These are phyloP conservation scores for Azemiops feae DNA, from an alignment of 2,113 vertebrate species.

Conservation along the genomic window DNA sequence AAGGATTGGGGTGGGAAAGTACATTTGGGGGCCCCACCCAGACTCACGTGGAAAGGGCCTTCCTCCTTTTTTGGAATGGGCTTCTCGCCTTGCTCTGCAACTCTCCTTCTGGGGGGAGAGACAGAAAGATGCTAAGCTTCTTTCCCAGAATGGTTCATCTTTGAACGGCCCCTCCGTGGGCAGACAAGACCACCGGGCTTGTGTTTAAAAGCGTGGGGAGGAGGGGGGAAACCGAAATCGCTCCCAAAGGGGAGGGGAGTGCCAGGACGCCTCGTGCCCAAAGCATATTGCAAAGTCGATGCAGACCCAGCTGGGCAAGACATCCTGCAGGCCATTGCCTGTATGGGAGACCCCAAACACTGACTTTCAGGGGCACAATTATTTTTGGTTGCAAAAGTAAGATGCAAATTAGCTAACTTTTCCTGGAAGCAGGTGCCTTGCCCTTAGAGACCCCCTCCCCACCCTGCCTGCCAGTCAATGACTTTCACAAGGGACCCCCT, in stretches of 20 bases:
- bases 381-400: no score
- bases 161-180: not conserved
- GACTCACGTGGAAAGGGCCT: slow-evolving; percentile 72
- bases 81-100: slow-evolving; percentile 79
- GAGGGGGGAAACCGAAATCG: no score
- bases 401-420: no score
- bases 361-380: not conserved
- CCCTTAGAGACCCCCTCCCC: no score
- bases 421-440: no score
- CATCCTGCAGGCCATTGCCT: not conserved
- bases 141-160: no score
- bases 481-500: no score
- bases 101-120: slow-evolving; percentile 78
- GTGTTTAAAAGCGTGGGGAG: not conserved
- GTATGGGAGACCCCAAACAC: not conserved
- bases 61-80: slow-evolving; percentile 70
- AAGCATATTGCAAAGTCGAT: accelerated
- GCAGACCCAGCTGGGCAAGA: not conserved
- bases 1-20: no score
- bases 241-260: not conserved
- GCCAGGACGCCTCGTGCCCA: not conserved
- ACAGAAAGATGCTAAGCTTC: not conserved
- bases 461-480: no score
- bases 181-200: not conserved
- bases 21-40: not conserved